phyloP scores from a whole-genome alignment of 2,113 vertebrate genomes.

The Cricetomys ansorgei region DNA sequence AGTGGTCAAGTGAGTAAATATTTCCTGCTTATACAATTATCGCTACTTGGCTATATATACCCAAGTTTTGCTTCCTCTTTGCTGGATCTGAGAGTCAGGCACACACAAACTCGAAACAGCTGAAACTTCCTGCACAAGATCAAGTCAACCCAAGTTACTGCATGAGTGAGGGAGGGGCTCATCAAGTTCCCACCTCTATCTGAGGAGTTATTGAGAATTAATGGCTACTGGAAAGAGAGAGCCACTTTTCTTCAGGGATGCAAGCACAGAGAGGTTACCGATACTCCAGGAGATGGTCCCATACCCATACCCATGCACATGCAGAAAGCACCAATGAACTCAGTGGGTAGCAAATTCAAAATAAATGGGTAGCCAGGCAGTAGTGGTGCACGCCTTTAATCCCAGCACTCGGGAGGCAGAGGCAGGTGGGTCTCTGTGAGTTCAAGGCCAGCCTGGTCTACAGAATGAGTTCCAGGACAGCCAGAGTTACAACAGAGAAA shows the following conservation, averaged over 20 bases:
- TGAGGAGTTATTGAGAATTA: background rate
- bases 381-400: background rate
- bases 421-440: background rate
- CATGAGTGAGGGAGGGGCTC: background rate
- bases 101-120: background rate
- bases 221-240: background rate
- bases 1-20: constrained; percentile 66
- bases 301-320: background rate
- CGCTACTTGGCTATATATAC: background rate
- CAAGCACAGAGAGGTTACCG: background rate
- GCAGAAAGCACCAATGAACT: background rate
- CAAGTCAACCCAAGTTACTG: background rate
- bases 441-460: background rate
- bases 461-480: too few species aligned
- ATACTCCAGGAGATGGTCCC: too few species aligned
- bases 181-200: background rate
- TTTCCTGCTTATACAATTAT: background rate
- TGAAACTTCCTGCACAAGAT: background rate
- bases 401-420: background rate
- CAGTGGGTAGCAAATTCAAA: background rate
- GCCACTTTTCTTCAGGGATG: background rate
- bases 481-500: too few species aligned
- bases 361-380: background rate
- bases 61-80: background rate
- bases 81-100: background rate